Evolutionary conservation across 1,140 invertebrate species (phyloP), one percentile per base, ranked within the genome.

Genomic region (Hyposmocoma kahamanoa): DNA sequence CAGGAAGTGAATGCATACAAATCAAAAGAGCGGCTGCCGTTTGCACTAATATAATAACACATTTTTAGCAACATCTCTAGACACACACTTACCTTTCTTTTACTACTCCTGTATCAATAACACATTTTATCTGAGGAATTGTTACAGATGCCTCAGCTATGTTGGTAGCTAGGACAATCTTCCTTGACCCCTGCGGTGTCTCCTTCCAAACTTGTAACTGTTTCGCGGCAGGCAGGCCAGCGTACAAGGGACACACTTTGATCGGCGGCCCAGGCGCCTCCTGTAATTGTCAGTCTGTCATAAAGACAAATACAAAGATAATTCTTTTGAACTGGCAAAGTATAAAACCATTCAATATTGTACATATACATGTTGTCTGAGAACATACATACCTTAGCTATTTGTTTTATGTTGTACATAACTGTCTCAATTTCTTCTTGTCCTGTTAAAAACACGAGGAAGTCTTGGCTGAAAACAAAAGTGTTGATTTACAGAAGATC

Each of bases 141-240:
- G 98, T 99, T 1, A 99, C 90, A 4, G 97, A 98, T 1, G 97
- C 98, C 87, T 98, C 98, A 2, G 98, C 98, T 53, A 99, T 96
- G 80, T 99, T 99, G 18, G 98, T 99, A n/a, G 96, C 92, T 41
- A 99, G 84, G 55, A 99, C 92, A 11, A 99, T 92, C 87, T 98
- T 98, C 26, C 98, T 86, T 18, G 88, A 88, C 45, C 91, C 92
- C 10, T 80, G 62, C 10, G 91, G 87, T 1, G 91, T 88, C 4
- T 90, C 86, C 53, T 90, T 86, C 71, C 97, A 96, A 9, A 93
- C 95, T 64, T 92, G 90, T 56, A 95, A 73, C 83, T 97, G 96
- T 60, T 93, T 91, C 17, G 89, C 84, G 13, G 92, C 89, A 2
- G 94, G 91, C 47, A 97, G 75, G 19, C 95, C 91, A 1, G 96